Evolutionary conservation across 1,140 invertebrate species (phyloP), one percentile per base, ranked within the genome.

Genomic region (Scylla paramamosain): DNA sequence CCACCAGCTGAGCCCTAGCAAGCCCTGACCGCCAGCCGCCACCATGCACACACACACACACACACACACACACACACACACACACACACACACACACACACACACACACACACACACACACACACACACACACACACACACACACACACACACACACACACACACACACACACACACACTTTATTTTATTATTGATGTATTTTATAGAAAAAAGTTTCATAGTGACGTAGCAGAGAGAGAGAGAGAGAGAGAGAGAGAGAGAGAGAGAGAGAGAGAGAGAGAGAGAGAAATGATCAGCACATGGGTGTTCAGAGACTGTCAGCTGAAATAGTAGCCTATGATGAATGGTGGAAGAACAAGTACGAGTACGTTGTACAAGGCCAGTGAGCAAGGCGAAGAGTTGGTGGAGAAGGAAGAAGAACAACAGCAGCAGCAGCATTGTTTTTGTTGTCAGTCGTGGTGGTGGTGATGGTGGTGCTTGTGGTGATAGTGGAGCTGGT

Each of bases 261-360:
- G 45, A 83, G 92, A 93, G 77, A 93, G 77, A 83, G 92, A 93
- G 77, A 93, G 77, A 39, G 92, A 93, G 77, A 93, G 31, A 93
- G 92, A 84, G 92, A 84, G 91, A 84, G 28, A 39, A 2, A 28
- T 8, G 32, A 46, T 31, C 28, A 59, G 45, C 8, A 10, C 8
- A 59, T 4, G 16, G 52, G 12, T 59, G 0, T 59, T 59, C 52
- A 59, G 52, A 59, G 52, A 12, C 52, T 14, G 16, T 59, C 16
- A 59, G 52, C 16, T 59, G 10, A 59, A 59, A 59, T 59, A 20
- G 52, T 14, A 12, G 52, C 52, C 10, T 20, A 59, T 59, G 52
- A 59, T 59, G 52, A 59, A 59, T 59, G 16, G 52, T 59, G 52
- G 52, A 12, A 59, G 16, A 20, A 59, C 52, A 59, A 59, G 16